Conservation (phyloP, 2,797 vertebrate genomes). For the Sphenodon punctatus region DNA sequence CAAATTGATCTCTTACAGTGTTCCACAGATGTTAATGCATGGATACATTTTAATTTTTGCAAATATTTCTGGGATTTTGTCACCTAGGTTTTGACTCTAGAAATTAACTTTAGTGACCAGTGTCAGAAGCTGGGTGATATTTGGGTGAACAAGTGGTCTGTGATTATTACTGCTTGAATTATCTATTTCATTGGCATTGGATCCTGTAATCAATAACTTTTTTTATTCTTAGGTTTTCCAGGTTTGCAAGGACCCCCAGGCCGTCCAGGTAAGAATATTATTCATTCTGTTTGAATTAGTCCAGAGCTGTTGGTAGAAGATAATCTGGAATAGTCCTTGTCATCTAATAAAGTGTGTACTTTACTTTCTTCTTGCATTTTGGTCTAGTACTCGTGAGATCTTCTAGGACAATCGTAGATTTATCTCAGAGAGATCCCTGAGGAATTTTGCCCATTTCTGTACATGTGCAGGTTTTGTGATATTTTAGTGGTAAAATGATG, state of each 20-base stretch:
- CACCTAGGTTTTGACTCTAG: not conserved
- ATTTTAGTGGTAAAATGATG: not conserved
- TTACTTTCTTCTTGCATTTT: not conserved
- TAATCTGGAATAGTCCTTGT: not conserved
- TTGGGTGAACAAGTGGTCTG: not conserved
- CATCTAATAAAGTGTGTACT: not conserved
- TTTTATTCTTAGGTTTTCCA: constrained; percentile 76
- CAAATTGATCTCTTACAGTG: not conserved
- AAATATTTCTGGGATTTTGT: not conserved
- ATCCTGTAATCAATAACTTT: constrained; percentile 6
- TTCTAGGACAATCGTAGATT: not conserved
- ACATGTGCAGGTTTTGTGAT: not conserved
- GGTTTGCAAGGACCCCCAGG: constrained; percentile 82
- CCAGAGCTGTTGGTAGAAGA: not conserved
- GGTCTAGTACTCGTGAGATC: not conserved
- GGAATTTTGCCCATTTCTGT: not conserved
- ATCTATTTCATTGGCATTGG: not conserved
- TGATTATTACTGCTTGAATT: not conserved
- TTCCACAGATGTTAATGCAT: not conserved
- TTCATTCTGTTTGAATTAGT: not conserved
- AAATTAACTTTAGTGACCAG: not conserved
- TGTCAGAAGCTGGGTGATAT: not conserved
- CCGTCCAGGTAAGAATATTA: constrained; percentile 80
- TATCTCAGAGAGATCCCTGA: not conserved
- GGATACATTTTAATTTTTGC: not conserved